Percentiles rank a stretch among this genome's conserved stretches.
phyloP scores from a whole-genome alignment of 2,888 invertebrate species.

The Drosophila merina region DNA sequence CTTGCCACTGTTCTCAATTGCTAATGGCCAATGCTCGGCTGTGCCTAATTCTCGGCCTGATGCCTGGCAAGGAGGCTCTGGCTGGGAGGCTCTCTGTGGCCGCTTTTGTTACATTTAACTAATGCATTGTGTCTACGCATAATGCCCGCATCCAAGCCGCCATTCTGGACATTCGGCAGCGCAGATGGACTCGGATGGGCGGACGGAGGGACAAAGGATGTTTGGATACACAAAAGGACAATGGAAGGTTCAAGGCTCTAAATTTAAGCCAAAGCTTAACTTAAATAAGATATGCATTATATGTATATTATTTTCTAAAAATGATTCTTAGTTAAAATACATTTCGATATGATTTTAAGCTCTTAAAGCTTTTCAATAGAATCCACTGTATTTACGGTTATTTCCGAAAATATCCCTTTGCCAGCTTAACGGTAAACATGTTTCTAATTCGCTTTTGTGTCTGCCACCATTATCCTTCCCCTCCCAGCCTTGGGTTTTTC shows the following conservation, averaged over 20 bases:
- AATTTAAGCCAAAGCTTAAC: background rate
- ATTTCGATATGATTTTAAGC: background rate
- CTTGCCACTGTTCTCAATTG: conserved; percentile 30
- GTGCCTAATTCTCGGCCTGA: conserved; percentile 54
- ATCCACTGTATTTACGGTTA: background rate
- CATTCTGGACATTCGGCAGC: conserved; percentile 10
- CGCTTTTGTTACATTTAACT: conserved; percentile 67
- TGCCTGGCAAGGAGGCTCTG: conserved; percentile 20
- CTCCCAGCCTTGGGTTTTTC: background rate
- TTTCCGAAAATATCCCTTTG: background rate
- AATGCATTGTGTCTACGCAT: conserved; percentile 67
- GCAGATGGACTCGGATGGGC: conserved; percentile 17
- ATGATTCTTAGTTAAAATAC: background rate
- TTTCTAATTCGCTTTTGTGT: background rate
- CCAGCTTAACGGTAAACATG: conserved; percentile 4
- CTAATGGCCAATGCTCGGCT: conserved; percentile 43
- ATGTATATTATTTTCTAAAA: background rate
- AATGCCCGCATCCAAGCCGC: conserved; percentile 50
- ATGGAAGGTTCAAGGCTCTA: conserved; percentile 21
- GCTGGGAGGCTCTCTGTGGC: conserved; percentile 34
- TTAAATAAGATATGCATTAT: background rate
- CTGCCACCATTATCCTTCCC: conserved; percentile 1
- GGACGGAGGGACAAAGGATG: conserved; percentile 2
- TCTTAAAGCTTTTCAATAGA: too few species aligned
- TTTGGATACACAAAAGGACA: conserved; percentile 15